These are phyloP conservation scores for Lemur catta DNA, from an alignment of 2,797 vertebrate species.

Conservation along the genomic window DNA sequence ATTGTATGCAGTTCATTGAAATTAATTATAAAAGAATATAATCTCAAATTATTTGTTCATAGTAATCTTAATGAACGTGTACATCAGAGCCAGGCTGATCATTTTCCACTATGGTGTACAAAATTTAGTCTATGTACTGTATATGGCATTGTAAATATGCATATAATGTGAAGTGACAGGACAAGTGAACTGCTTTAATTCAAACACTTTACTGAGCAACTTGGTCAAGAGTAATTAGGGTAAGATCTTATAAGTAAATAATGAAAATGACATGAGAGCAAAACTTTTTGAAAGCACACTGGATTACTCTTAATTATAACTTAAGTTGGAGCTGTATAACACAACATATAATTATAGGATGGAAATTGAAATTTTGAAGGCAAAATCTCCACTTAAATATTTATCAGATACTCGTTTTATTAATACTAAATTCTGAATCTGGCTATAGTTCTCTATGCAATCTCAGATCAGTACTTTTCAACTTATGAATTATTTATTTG, in stretches of 20 bases:
- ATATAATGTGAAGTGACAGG: not conserved
- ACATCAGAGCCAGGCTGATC: not conserved
- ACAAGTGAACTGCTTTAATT: not conserved
- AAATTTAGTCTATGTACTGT: not conserved
- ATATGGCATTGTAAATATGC: not conserved
- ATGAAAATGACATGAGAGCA: conserved; percentile 26
- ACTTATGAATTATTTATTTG: not conserved
- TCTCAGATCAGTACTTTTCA: not conserved
- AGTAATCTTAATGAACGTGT: not conserved
- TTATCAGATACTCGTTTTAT: not conserved
- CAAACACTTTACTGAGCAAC: not conserved
- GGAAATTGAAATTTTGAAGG: not conserved
- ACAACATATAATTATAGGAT: not conserved
- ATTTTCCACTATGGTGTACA: not conserved
- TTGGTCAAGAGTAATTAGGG: not conserved
- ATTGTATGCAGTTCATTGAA: not conserved
- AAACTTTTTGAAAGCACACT: not conserved
- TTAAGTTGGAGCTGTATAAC: not conserved
- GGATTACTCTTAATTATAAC: not conserved
- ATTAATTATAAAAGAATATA: not conserved
- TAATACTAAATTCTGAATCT: not conserved
- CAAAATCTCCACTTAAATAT: not conserved
- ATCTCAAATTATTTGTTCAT: not conserved
- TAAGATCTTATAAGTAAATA: conserved; percentile 19
- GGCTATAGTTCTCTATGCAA: not conserved